Base-by-base conservation (phyloP, 2,113 vertebrate genomes). In the Hemiscyllium ocellatum region DNA sequence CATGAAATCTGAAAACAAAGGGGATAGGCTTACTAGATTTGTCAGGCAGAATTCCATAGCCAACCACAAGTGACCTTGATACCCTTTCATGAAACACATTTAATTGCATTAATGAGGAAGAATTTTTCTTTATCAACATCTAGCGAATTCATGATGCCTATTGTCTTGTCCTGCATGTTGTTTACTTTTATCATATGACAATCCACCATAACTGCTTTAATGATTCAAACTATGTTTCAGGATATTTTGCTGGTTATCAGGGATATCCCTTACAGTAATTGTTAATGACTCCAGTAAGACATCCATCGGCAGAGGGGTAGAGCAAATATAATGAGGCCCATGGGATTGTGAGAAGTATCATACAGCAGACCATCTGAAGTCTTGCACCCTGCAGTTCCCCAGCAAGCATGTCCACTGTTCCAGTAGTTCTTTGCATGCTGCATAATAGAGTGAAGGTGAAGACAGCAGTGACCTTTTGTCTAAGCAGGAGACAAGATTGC, bases 241-340 rank as follows among this genome's bases (percentile, higher is more conserved):
- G 89, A 93, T 93, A 33, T 26, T 76, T 90, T 66, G 61, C n/a
- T 93, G 61, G n/a, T 91, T 29, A 91, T 91, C 56, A 65, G 89
- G 56, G 33, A 93, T 93, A 37, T 93, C n/a, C 89, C 89, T 33
- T 37, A 93, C 89, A 93, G 89, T 93, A 61, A 68, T 66, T 15
- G 65, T 6, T 91, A 91, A 91, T 91, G 29, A 91, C 56, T 93
- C 89, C 56, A 66, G 89, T 66, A 37, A 93, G 89, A 15, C 61
- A 66, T 93, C 89, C 61, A 68, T 33, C 19, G 61, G 29, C 89
- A 93, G 33, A 68, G 50, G 61, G 89, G n/a, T 93, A 37, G 61
- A 68, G 66, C 89, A 93, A 93, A 93, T 93, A 93, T 93, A 93
- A 93, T 93, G 61, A 93, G 89, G n/a, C 89, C 89, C 61, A 66